Conservation (phyloP, 2,888 invertebrate genomes). For the Blastobasis adustella region DNA sequence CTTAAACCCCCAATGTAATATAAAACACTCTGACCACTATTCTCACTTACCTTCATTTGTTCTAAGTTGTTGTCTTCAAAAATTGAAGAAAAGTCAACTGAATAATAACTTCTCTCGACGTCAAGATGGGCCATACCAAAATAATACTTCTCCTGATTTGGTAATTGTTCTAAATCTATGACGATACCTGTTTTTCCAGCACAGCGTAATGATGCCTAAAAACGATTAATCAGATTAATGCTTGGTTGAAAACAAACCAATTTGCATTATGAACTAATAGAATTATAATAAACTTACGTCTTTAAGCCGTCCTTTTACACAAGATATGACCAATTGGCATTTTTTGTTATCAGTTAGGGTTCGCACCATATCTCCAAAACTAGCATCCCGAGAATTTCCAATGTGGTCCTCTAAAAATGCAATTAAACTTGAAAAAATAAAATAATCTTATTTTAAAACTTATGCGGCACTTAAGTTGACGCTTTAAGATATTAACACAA, state of each 20-base stretch:
- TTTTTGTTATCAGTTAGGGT: conserved; percentile 28
- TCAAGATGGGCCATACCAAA: conserved; percentile 25
- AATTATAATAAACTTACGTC: conserved; percentile 27
- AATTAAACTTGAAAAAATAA: too few species aligned
- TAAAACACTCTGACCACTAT: background rate
- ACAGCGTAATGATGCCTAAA: conserved; percentile 19
- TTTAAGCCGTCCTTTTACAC: conserved; percentile 31
- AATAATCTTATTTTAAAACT: too few species aligned
- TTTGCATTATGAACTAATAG: too few species aligned
- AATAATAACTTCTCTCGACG: conserved; percentile 16
- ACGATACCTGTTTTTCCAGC: conserved; percentile 9
- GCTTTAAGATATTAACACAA: background rate
- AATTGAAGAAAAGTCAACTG: conserved; percentile 23
- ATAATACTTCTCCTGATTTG: conserved; percentile 19
- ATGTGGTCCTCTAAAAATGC: conserved; percentile 36
- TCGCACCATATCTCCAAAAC: conserved; percentile 38
- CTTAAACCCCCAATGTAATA: background rate
- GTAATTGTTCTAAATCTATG: conserved; percentile 20
- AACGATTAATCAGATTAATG: background rate
- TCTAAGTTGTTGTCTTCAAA: conserved; percentile 11
- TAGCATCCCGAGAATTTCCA: conserved; percentile 39
- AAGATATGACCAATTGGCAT: conserved; percentile 33
- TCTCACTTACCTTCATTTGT: conserved; percentile 7
- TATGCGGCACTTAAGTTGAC: too few species aligned
- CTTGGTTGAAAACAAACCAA: background rate